Conservation (phyloP, 1,140 invertebrate genomes). For the Schlechtendalia chinensis region DNA sequence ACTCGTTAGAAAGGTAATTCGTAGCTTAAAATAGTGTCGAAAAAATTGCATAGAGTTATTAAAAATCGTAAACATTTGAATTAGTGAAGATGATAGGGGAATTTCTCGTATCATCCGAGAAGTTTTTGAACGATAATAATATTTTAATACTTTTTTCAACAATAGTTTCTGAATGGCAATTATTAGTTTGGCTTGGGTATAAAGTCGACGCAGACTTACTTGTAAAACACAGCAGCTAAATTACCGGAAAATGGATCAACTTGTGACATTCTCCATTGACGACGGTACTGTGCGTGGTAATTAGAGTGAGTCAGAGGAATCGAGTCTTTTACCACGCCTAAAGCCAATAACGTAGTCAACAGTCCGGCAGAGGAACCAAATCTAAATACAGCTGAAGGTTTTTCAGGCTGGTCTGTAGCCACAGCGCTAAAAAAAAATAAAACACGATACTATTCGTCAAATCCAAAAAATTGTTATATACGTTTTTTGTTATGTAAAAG, state of each 20-base stretch:
- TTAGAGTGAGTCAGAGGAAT: slow-evolving; percentile 67
- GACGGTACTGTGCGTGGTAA: slow-evolving; percentile 60
- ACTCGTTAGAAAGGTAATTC: too few relatives aligned
- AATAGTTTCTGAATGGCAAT: too few relatives aligned
- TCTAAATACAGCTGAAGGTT: slow-evolving; percentile 62
- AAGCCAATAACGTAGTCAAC: slow-evolving; percentile 63
- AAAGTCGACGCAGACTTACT: slow-evolving; percentile 57
- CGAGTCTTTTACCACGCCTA: slow-evolving; percentile 69
- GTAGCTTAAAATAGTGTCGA: too few relatives aligned
- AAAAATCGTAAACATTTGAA: too few relatives aligned
- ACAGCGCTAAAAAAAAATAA: slow-evolving; percentile 23
- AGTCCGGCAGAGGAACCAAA: slow-evolving; percentile 72
- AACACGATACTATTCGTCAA: too few relatives aligned
- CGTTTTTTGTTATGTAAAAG: too few relatives aligned
- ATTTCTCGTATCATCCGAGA: too few relatives aligned
- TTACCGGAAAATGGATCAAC: slow-evolving; percentile 77
- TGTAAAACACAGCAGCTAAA: slow-evolving; percentile 73
- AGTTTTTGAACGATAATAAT: too few relatives aligned
- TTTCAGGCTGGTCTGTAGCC: slow-evolving; percentile 8
- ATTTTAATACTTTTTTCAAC: too few relatives aligned
- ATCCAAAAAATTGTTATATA: neutral
- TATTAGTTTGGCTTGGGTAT: too few relatives aligned
- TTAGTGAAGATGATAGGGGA: too few relatives aligned
- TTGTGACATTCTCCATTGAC: slow-evolving; percentile 71
- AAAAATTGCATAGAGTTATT: too few relatives aligned